A percentile compares a stretch with the other conserved stretches of the same genome.
Evolutionary conservation across 2,113 vertebrate species (phyloP).

Genomic region (Nyctereutes procyonoides): DNA sequence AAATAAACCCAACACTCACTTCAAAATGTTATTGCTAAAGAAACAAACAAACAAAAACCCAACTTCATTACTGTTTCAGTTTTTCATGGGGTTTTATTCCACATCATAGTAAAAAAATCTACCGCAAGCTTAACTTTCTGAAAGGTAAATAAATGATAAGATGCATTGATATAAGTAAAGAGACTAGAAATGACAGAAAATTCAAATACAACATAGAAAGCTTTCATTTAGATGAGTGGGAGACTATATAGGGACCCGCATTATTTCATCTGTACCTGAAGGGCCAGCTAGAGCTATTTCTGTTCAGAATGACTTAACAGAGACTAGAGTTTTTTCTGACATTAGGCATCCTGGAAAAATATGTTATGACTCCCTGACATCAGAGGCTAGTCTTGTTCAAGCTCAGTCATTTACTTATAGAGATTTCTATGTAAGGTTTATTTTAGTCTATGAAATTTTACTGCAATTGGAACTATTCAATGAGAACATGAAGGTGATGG

Average conservation of each 20-base stretch:
- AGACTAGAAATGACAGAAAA: not conserved
- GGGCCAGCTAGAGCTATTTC: not conserved
- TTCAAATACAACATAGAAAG: not conserved
- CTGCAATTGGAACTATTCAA: not conserved
- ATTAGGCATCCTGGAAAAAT: not conserved
- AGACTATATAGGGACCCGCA: not conserved
- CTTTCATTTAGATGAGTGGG: not conserved
- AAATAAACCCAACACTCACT: not conserved
- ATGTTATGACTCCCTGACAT: not conserved
- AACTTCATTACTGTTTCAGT: not conserved
- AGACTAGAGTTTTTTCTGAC: not conserved
- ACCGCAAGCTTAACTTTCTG: not conserved
- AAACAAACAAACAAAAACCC: not conserved
- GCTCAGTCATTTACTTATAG: not conserved
- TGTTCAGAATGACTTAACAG: not conserved
- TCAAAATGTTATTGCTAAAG: not conserved
- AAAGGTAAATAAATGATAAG: not conserved
- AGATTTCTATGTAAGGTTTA: not conserved
- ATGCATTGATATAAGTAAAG: not conserved
- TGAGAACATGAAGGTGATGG: not conserved
- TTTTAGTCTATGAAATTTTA: not conserved
- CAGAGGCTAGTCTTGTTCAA: not conserved
- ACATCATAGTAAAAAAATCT: not conserved
- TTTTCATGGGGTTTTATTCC: not conserved
- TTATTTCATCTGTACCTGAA: not conserved